These are phyloP conservation scores for Epistrophe eligans DNA, from an alignment of 2,888 invertebrate genomes.

Conservation along the genomic window DNA sequence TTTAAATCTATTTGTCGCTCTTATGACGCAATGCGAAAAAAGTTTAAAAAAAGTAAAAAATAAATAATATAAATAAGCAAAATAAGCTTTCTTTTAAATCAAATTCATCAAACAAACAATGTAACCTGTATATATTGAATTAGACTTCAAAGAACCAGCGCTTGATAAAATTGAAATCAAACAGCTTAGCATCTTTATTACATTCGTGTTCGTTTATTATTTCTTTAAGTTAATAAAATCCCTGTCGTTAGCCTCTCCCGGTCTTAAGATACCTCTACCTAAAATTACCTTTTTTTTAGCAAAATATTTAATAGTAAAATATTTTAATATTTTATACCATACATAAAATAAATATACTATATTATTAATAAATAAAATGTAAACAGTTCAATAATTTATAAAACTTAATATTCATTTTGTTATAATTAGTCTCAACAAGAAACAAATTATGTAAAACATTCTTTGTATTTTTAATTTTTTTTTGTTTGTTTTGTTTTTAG, in stretches of 20 bases:
- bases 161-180: constrained; percentile 52
- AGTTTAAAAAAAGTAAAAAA: constrained; percentile 22
- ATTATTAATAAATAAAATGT: constrained; percentile 59
- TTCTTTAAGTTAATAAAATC: constrained; percentile 9
- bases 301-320: constrained; percentile 81
- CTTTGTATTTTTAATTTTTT: constrained; percentile 55
- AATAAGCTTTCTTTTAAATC: constrained; percentile 71
- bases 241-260: constrained; percentile 74
- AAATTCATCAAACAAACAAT: constrained; percentile 72
- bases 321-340: constrained; percentile 75
- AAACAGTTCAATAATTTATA: constrained; percentile 58
- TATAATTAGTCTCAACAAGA: constrained; percentile 48
- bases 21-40: constrained; percentile 70
- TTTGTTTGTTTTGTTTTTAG: constrained; percentile 8
- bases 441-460: constrained; percentile 68
- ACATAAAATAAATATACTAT: constrained; percentile 66
- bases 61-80: constrained; percentile 67
- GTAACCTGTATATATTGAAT: constrained; percentile 46
- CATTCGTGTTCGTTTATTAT: constrained; percentile 2
- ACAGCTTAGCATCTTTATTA: constrained; percentile 50
- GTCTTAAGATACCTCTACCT: constrained; percentile 75
- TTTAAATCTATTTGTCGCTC: constrained; percentile 74
- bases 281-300: constrained; percentile 80
- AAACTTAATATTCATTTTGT: constrained; percentile 26
- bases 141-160: constrained; percentile 61